Evolutionary conservation across 1,140 invertebrate species (phyloP).

Genomic region (Drosophila athabasca): DNA sequence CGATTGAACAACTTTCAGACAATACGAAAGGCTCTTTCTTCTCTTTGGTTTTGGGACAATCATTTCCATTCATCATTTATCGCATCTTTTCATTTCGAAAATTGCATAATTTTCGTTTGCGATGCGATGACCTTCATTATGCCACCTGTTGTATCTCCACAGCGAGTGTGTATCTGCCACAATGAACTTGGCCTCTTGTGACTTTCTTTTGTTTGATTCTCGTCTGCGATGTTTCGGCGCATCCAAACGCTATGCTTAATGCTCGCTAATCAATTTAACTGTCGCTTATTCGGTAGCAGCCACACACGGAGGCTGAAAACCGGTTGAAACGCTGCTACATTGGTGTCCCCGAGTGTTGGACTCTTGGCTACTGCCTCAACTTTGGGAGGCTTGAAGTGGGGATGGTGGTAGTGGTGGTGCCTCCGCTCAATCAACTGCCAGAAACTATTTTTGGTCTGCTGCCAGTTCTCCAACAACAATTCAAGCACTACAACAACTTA

Average conservation of each 20-base stretch:
- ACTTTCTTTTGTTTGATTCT: constrained; percentile 50
- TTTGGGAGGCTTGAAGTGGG: too few species aligned
- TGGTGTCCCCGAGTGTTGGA: constrained; percentile 25
- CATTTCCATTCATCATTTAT: not conserved
- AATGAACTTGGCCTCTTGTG: constrained; percentile 69
- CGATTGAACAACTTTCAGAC: constrained; percentile 24
- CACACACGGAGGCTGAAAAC: constrained; percentile 24
- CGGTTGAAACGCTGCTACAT: constrained; percentile 17
- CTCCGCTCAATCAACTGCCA: constrained; percentile 69
- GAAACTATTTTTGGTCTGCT: constrained; percentile 70
- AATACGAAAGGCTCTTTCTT: constrained; percentile 22
- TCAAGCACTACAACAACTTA: too few species aligned
- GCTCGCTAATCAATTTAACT: constrained; percentile 64
- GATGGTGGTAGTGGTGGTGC: constrained; percentile 14
- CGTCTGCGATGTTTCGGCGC: constrained; percentile 8
- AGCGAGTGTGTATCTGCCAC: constrained; percentile 10
- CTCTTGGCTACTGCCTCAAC: too few species aligned
- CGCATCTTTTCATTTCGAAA: constrained; percentile 29
- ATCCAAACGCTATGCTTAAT: constrained; percentile 39
- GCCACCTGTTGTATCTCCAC: constrained; percentile 7
- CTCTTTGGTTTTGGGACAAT: constrained; percentile 17
- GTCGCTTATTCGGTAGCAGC: constrained; percentile 30
- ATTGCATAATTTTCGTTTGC: constrained; percentile 63
- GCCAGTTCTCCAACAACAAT: constrained; percentile 32
- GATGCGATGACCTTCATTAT: constrained; percentile 58